Evolutionary conservation across 2,888 invertebrate genomes (phyloP), one percentile per base, ranked within the genome.

Genomic region (Pseudanteris insignis): DNA sequence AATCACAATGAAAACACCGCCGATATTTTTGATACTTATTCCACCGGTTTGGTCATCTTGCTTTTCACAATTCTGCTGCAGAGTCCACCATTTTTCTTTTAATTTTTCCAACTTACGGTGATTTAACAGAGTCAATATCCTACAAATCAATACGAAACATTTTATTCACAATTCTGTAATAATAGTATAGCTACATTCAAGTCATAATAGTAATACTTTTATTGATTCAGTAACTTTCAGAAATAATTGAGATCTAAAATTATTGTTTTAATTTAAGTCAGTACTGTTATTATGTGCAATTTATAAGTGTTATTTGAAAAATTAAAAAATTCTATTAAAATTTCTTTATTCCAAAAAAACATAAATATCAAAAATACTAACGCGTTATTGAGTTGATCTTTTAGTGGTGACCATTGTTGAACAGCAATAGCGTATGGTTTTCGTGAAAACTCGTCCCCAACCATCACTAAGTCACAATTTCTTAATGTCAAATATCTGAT

Each of bases 401-500:
- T 94, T 37, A 97, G 83, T 1, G 94, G 93, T 0, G 96, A 96
- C 0, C 95, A 94, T 78, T 96, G 95, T 77, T 96, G 96, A 0
- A 98, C 96, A 0, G 96, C 97, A 34, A 98, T 90, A 0, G 97
- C 97, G 73, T 96, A 96, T 0, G 98, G 98, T 76, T 98, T 98
- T 55, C 96, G 85, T 0, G 96, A 96, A 80, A 98, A 98, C 80
- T 98, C 97, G 63, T 96, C 95, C 0, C 98, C 98, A 0, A 97
- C 92, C 82, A 90, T 89, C 78, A 92, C 90, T 4, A 98, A 84
- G 73, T 96, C 94, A 75, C 95, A 96, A 78, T 88, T 90, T 1
- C 89, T 93, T 75, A 93, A 81, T 6, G 87, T 88, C 26, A 88
- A 84, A 76, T 92, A 91, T 53, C 89, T 88, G 28, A 97, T 92